Evolutionary conservation across 2,797 vertebrate genomes (phyloP), one percentile per base, ranked within the genome.

Genomic region (Macroramphosus scolopax): DNA sequence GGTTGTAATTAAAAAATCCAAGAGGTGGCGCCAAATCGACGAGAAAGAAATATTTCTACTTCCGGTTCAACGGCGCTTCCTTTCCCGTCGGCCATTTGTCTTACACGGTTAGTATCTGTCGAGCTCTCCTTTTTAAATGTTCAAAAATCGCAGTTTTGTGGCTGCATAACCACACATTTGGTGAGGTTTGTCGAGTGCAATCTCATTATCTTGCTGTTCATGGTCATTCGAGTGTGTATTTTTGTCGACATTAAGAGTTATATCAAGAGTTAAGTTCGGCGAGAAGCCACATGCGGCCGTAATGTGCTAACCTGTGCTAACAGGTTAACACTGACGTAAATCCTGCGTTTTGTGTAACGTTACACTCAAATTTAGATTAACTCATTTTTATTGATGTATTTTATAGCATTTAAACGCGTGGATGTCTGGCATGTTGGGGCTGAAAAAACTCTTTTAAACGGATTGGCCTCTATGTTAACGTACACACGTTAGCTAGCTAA

Each of bases 41-140:
- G 6, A 7, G 0, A 0, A 1, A 1, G 9, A 2, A 1, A 17
- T 24, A 11, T 49, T 40, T 69, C 1, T 5, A 11, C 17, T 60
- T 86, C 85, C 85, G 72, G 76, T 31, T 46, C 2, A 0, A 0
- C 0, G 0, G 1, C n/a, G 12, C 61, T 31, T 14, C 35, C 83
- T 85, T 86, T 88, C 77, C 79, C 56, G 79, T 84, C 80, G 62
- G 80, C 84, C 84, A 72, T 84, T 74, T 46, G 51, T 75, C 45
- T 31, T 1, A 20, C 1, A 68, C 71, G 84, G 84, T 86, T 14
- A 1, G 84, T 73, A 0, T 40, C 4, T 26, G 3, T 9, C 18
- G 20, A 13, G 48, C 65, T 62, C 74, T 71, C 20, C 5, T 20
- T 6, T 8, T 5, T 3, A 61, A 75, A 62, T 30, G 6, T 5